phyloP scores from a whole-genome alignment of 2,888 invertebrate species.

The Drosophila maculinotata region DNA sequence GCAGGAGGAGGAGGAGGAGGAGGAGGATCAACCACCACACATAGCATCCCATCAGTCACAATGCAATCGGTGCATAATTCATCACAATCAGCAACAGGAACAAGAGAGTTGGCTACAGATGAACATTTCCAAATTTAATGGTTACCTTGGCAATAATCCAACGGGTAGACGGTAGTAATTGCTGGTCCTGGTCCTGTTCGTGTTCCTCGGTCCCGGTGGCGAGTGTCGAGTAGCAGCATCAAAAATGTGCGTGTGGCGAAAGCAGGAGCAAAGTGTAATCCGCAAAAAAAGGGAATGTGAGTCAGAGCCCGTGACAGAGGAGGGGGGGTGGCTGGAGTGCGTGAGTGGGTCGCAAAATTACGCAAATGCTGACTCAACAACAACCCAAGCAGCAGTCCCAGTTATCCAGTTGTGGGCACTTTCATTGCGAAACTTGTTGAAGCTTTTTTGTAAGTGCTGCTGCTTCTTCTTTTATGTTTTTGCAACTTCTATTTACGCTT shows the following conservation, averaged over 20 bases:
- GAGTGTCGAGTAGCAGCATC: slow-evolving; percentile 46
- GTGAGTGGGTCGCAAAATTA: slow-evolving; percentile 22
- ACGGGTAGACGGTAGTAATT: slow-evolving; percentile 51
- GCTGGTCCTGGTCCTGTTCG: slow-evolving; percentile 44
- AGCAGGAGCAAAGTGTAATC: slow-evolving; percentile 53
- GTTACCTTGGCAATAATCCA: slow-evolving; percentile 44
- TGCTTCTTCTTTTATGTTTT: slow-evolving; percentile 13
- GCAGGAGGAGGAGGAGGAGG: slow-evolving; percentile 9
- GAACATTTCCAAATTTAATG: slow-evolving; percentile 46
- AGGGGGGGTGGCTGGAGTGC: no score
- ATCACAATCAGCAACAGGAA: slow-evolving; percentile 75
- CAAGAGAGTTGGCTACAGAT: slow-evolving; percentile 57
- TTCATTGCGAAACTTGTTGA: slow-evolving; percentile 30
- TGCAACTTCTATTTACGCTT: slow-evolving; percentile 37
- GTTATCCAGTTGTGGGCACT: slow-evolving; percentile 29
- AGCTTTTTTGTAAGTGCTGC: slow-evolving; percentile 16
- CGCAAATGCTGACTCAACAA: slow-evolving; percentile 49
- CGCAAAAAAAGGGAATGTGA: slow-evolving; percentile 29
- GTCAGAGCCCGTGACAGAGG: no score
- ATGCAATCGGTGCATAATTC: slow-evolving; percentile 70
- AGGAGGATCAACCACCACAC: slow-evolving; percentile 15
- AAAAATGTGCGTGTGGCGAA: slow-evolving; percentile 74
- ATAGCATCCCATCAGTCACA: slow-evolving; percentile 30
- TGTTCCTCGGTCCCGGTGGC: no score
- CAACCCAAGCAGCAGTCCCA: neutral